Evolutionary conservation across 2,113 vertebrate species (phyloP).

Genomic region (Phylloscopus whistleri): DNA sequence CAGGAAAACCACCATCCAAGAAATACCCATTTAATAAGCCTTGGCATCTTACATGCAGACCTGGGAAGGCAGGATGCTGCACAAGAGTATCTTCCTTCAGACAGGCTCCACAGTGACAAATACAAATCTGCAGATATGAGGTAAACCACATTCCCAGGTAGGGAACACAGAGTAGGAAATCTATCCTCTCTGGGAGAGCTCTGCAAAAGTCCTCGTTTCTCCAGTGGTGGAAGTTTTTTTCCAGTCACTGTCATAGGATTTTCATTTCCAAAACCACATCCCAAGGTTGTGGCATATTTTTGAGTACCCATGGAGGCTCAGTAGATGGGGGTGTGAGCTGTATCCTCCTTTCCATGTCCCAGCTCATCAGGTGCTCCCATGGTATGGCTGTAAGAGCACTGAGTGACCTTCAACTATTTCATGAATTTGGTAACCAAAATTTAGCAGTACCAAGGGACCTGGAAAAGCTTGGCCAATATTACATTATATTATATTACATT

Average conservation of each 20-base stretch:
- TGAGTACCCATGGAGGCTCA: not conserved
- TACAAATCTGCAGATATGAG: not conserved
- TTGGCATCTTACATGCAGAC: not conserved
- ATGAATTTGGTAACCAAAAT: not conserved
- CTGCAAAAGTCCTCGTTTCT: not conserved
- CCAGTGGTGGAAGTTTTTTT: not conserved
- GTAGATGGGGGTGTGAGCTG: not conserved
- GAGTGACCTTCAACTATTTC: not conserved
- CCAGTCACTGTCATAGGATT: not conserved
- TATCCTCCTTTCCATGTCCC: not conserved
- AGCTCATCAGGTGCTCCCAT: not conserved
- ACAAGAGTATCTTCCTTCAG: conserved; percentile 22
- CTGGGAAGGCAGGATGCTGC: not conserved
- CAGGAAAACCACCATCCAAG: conserved; percentile 35
- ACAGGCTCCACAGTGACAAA: not conserved
- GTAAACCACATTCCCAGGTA: not conserved
- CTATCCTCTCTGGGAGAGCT: not conserved
- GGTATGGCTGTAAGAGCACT: not conserved
- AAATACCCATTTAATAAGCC: conserved; percentile 27
- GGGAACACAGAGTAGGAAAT: not conserved
- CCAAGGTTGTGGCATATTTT: not conserved
- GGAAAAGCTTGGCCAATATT: not conserved
- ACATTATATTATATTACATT: not conserved
- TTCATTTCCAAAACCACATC: not conserved
- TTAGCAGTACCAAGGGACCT: not conserved